Evolutionary conservation across 2,113 vertebrate species (phyloP).

Genomic region (Picathartes gymnocephalus): DNA sequence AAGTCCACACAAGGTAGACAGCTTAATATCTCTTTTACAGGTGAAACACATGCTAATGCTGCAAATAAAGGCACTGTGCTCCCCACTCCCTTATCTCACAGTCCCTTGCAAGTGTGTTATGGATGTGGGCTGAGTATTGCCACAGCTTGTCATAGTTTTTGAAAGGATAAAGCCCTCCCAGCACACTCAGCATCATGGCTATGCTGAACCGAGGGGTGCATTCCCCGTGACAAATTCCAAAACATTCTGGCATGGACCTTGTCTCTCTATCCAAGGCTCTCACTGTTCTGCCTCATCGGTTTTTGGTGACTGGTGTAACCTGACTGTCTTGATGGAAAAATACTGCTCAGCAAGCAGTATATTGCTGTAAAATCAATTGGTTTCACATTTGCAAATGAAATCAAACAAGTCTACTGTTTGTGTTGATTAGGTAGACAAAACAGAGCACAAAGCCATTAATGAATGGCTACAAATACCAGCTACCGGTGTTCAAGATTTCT

Average conservation of each 20-base stretch:
- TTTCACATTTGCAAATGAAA: conserved; percentile 12
- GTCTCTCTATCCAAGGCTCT: not conserved
- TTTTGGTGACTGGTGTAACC: not conserved
- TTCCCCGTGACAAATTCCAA: not conserved
- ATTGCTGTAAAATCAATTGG: not conserved
- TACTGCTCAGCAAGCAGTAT: not conserved
- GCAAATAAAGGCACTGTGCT: not conserved
- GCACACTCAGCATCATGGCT: not conserved
- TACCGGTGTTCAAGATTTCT: not conserved
- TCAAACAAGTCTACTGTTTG: not conserved
- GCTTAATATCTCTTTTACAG: not conserved
- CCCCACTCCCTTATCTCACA: not conserved
- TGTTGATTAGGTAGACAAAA: not conserved
- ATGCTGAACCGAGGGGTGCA: rapidly evolving
- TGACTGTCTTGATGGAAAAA: not conserved
- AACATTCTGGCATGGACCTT: not conserved
- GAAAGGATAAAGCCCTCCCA: not conserved
- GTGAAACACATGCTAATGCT: not conserved
- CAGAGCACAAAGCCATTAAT: not conserved
- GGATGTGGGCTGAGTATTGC: not conserved
- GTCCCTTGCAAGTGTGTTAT: not conserved
- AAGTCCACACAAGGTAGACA: not conserved
- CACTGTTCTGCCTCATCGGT: not conserved
- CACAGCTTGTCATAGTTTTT: not conserved
- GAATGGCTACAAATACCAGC: not conserved